Percentiles rank a stretch among this genome's conserved stretches.
Conservation (phyloP, 1,140 invertebrate species). For the Hyposmocoma kahamanoa region DNA sequence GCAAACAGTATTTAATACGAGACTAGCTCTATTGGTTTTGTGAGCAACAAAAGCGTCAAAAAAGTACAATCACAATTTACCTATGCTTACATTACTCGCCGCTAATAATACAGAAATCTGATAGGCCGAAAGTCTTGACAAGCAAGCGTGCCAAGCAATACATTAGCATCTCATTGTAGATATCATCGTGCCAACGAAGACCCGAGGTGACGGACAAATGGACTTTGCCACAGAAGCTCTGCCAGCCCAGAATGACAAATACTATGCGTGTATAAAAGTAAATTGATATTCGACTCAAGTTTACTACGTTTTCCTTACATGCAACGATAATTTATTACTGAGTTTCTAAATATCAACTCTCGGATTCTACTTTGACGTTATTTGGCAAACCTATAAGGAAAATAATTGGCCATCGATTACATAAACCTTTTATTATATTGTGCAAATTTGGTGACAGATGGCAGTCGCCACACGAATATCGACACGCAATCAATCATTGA, state of each 20-base stretch:
- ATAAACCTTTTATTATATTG: too few relatives aligned
- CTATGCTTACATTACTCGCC: constrained; percentile 12
- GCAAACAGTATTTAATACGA: constrained; percentile 21
- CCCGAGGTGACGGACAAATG: constrained; percentile 18
- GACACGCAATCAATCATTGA: neutral
- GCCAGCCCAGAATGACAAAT: constrained; percentile 5
- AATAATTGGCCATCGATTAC: too few relatives aligned
- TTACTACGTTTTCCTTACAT: neutral
- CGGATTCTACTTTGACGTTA: too few relatives aligned
- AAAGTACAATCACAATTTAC: constrained; percentile 15
- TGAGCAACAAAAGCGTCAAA: constrained; percentile 19
- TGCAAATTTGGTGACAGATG: too few relatives aligned
- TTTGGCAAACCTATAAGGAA: too few relatives aligned
- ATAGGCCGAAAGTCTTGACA: constrained; percentile 31
- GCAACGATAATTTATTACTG: too few relatives aligned
- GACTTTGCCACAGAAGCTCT: constrained; percentile 21
- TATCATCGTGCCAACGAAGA: constrained; percentile 38
- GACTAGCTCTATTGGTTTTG: constrained; percentile 6
- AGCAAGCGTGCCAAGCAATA: constrained; percentile 36
- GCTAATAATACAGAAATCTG: constrained; percentile 38
- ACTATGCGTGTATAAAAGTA: constrained; percentile 5
- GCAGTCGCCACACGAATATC: too few relatives aligned
- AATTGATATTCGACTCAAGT: neutral
- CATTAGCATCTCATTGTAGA: constrained; percentile 52
- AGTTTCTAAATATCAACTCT: too few relatives aligned